Conservation (phyloP, 1,140 invertebrate genomes). For the Mizuhopecten yessoensis region DNA sequence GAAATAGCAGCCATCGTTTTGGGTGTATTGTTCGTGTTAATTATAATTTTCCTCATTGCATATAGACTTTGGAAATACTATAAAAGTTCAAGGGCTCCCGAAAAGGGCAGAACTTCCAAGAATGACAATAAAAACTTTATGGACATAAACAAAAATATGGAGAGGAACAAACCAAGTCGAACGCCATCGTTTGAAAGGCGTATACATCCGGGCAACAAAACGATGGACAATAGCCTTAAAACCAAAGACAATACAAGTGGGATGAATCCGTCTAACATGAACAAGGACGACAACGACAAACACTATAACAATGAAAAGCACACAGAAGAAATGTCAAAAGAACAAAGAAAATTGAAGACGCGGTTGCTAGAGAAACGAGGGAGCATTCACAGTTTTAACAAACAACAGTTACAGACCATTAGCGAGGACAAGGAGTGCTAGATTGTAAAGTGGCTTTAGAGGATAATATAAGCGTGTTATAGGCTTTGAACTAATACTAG, state of each 20-base stretch:
- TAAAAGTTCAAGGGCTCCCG: background rate
- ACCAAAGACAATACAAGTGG: background rate
- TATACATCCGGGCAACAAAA: background rate
- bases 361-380: background rate
- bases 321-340: background rate
- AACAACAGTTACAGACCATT: background rate
- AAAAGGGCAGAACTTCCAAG: background rate
- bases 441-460: too few species aligned
- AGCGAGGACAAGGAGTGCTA: background rate
- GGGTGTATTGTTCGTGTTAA: background rate
- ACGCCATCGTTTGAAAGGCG: conserved; percentile 27
- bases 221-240: background rate
- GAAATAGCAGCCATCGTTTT: background rate
- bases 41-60: background rate
- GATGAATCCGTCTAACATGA: too few species aligned
- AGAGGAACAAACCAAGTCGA: background rate
- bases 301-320: background rate
- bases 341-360: background rate
- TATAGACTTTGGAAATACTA: background rate
- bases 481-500: too few species aligned
- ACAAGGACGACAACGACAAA: background rate
- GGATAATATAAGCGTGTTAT: too few species aligned
- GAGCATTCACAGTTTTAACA: background rate
- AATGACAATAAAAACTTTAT: background rate
- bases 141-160: background rate